Base-by-base conservation (phyloP, 2,888 invertebrate species). In the Oxycera nigricornis region DNA sequence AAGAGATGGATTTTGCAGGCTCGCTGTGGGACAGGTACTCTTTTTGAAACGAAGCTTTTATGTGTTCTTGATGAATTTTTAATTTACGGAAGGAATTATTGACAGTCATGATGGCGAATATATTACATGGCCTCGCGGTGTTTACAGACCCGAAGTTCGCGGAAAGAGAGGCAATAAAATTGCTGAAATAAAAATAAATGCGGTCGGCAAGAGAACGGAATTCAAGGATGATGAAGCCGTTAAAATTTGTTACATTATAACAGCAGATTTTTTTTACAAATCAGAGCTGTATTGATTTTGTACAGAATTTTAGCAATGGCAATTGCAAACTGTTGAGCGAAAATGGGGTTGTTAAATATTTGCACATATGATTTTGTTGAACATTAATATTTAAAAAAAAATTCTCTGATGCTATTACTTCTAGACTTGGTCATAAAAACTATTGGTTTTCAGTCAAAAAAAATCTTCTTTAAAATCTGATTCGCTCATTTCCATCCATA, bases 51-150 rank as follows among this genome's bases (percentile, higher is more conserved):
- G 68, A 68, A 68, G 52, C 70, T 52, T 52, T 70, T 31, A 70
- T 55, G 55, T 70, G 20, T 70, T 70, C 50, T 52, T 68, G 55
- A 75, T 75, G 73, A 75, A 75, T 75, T 70, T 75, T 75, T 75
- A 73, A 75, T 75, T 73, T 73, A 52, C 35, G 30, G 46, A 61
- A 39, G 30, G 70, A 75, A 75, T 75, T 75, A 75, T 75, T 73
- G 75, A 75, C 70, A 57, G 55, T 39, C 61, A 73, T 73, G 75
- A 73, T 52, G 50, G 55, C 67, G 75, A 73, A 75, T 55, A 55
- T 73, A 59, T 72, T 52, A 57, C 72, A 55, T 68, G 46, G 31
- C 50, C 55, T 68, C 20, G 4, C 52, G 39, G 31, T 72, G 50
- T 39, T 20, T 24, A n/a, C n/a, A n/a, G 11, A 14, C 14, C 17